A percentile compares a stretch with the other conserved stretches of the same genome.
Evolutionary conservation across 2,888 invertebrate genomes (phyloP).

Genomic region (Xestobium rufovillosum): DNA sequence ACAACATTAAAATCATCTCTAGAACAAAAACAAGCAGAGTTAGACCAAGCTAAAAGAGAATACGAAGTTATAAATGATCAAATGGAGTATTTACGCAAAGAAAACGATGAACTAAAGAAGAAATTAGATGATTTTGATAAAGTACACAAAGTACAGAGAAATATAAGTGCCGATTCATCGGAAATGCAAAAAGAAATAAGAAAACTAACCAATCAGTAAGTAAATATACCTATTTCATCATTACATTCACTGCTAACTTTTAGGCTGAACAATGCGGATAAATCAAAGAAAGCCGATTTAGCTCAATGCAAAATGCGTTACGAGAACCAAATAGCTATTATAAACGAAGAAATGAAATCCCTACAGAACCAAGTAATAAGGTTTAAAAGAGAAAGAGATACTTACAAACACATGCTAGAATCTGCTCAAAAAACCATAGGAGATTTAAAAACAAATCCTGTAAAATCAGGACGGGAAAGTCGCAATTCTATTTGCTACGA

Average conservation of each 20-base stretch:
- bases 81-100: conserved; percentile 61
- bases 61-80: conserved; percentile 62
- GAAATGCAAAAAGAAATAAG: conserved; percentile 70
- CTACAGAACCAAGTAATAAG: conserved; percentile 72
- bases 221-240: conserved; percentile 7
- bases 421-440: conserved; percentile 77
- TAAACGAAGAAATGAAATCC: conserved; percentile 75
- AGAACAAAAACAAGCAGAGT: conserved; percentile 67
- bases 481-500: conserved; percentile 65
- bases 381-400: conserved; percentile 81
- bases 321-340: conserved; percentile 73
- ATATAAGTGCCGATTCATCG: conserved; percentile 66
- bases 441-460: conserved; percentile 59
- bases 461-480: conserved; percentile 45
- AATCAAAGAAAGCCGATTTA: conserved; percentile 68
- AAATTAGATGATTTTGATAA: conserved; percentile 81
- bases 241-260: conserved; percentile 18
- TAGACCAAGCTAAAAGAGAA: conserved; percentile 61
- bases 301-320: conserved; percentile 75
- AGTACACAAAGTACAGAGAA: conserved; percentile 74
- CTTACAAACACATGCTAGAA: conserved; percentile 83
- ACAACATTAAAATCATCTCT: conserved; percentile 61
- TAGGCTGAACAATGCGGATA: conserved; percentile 54
- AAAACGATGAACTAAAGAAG: conserved; percentile 71
- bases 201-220: conserved; percentile 56